Conservation (phyloP, 2,113 vertebrate species). For the Tragelaphus strepsiceros region DNA sequence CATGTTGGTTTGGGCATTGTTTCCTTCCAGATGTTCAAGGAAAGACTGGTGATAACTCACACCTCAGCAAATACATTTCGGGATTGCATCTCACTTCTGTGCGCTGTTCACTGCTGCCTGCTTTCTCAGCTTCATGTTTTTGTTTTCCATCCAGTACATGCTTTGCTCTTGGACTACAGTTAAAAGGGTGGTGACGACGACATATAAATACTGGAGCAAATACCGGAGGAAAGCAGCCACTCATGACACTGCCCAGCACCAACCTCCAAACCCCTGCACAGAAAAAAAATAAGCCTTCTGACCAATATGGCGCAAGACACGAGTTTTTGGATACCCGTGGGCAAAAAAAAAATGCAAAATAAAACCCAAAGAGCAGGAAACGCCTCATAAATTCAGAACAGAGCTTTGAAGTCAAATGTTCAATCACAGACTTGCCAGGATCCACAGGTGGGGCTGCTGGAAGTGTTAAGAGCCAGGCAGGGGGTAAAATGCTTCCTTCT, state of each 20-base stretch:
- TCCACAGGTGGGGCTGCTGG: neutral
- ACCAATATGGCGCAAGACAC: neutral
- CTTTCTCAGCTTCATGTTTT: neutral
- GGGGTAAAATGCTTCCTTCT: neutral
- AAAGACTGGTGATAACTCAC: neutral
- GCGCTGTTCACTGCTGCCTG: neutral
- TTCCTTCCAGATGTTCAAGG: neutral
- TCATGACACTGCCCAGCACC: neutral
- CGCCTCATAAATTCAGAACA: neutral
- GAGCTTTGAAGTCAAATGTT: neutral
- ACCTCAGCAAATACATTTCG: neutral
- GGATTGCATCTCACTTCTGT: fast-evolving
- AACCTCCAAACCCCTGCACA: neutral
- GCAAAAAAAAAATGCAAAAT: neutral
- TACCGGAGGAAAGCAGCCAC: neutral
- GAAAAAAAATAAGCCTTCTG: neutral
- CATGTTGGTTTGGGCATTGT: neutral
- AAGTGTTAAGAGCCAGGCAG: neutral
- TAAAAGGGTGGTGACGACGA: neutral
- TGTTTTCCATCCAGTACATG: neutral
- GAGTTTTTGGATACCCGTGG: neutral
- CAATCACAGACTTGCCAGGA: neutral
- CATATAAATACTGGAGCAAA: neutral
- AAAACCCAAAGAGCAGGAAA: neutral
- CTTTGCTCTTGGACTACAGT: neutral